Percentiles rank a stretch among this genome's conserved stretches.
phyloP scores from a whole-genome alignment of 2,113 vertebrate genomes.

The Nanorana parkeri region DNA sequence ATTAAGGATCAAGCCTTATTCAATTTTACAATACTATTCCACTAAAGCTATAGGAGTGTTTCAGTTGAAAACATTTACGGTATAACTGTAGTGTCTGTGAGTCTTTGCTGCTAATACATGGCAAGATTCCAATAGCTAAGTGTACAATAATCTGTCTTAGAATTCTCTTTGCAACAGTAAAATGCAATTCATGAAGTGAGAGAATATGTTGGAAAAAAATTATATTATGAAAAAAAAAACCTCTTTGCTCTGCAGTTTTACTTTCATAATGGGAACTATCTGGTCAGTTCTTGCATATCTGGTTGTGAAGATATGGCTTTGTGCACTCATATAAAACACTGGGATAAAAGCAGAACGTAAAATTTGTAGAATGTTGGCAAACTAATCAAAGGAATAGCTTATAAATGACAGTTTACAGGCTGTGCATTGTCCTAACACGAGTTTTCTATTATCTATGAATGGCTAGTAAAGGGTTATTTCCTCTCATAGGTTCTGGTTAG shows the following conservation, averaged over 20 bases:
- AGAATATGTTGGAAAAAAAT: background rate
- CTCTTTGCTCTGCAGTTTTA: constrained; percentile 38
- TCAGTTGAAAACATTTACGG: background rate
- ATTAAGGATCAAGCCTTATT: no score
- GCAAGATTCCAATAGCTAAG: constrained; percentile 28
- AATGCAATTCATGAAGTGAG: constrained; percentile 49
- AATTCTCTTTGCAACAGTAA: constrained; percentile 51
- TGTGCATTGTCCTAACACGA: constrained; percentile 40
- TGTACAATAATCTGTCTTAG: constrained; percentile 41
- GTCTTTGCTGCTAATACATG: constrained; percentile 21
- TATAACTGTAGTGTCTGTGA: constrained; percentile 18
- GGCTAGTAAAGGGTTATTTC: constrained; percentile 28
- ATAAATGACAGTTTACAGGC: constrained; percentile 44
- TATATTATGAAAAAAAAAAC: background rate
- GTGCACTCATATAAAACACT: constrained; percentile 15
- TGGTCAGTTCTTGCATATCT: constrained; percentile 28
- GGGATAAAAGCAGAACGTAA: constrained; percentile 28
- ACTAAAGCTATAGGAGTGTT: background rate
- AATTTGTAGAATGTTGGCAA: constrained; percentile 39
- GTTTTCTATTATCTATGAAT: constrained; percentile 31
- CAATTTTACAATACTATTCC: no score
- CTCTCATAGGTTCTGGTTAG: constrained; percentile 28
- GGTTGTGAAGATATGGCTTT: constrained; percentile 18
- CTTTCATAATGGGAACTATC: constrained; percentile 28
- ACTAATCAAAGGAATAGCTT: constrained; percentile 33